phyloP scores from a whole-genome alignment of 2,797 vertebrate genomes.

The Pseudochirops corinnae region DNA sequence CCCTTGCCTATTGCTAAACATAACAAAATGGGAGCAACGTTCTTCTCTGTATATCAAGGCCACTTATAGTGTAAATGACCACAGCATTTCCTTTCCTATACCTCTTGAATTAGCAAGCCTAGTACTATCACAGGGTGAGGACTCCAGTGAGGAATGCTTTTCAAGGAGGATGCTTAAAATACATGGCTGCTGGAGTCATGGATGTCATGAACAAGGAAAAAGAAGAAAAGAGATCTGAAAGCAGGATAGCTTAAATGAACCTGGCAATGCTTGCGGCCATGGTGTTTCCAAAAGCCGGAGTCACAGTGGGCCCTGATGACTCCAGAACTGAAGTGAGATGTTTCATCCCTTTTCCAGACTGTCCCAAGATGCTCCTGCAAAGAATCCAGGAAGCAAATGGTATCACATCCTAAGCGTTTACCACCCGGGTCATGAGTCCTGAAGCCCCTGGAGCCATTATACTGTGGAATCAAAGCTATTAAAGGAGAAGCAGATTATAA shows the following conservation, averaged over 20 bases:
- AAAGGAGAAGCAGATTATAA: not conserved
- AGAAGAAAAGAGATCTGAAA: not conserved
- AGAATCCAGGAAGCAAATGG: not conserved
- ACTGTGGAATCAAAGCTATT: not conserved
- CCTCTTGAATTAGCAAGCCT: not conserved
- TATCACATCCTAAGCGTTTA: not conserved
- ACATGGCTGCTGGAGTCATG: not conserved
- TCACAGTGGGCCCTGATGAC: not conserved
- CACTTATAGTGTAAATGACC: not conserved
- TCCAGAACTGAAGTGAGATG: not conserved
- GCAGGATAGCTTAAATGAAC: not conserved
- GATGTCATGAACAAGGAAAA: not conserved
- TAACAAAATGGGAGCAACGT: not conserved
- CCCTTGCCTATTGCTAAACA: not conserved
- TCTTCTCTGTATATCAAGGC: not conserved
- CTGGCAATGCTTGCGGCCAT: not conserved
- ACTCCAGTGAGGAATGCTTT: not conserved
- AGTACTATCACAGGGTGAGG: not conserved
- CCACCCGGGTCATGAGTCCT: not conserved
- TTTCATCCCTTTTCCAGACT: constrained; percentile 1
- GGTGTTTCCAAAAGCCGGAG: not conserved
- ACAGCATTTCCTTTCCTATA: not conserved
- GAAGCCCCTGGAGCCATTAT: not conserved
- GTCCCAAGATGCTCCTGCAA: not conserved
- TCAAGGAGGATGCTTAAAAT: not conserved